Base-by-base conservation (phyloP, 2,888 invertebrate species). In the Heliconius hortense region DNA sequence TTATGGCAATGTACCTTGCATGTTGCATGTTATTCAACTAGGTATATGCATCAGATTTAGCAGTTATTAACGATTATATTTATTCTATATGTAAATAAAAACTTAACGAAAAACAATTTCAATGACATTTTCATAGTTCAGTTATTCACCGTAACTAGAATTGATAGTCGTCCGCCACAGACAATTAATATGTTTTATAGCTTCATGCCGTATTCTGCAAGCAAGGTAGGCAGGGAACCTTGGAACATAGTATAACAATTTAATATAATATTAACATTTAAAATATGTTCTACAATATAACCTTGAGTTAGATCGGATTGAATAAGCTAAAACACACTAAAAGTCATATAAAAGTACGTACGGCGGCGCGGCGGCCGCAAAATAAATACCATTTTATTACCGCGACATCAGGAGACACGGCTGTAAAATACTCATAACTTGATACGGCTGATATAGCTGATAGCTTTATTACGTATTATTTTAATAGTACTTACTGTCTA, bases 331-430 rank as follows among this genome's bases (percentile, higher is more conserved):
- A 56, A 21, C 26, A 69, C 28, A 71, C 56, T 66, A 56, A 75
- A 75, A 56, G 26, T 70, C 64, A 71, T 59, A 63, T 56, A 74
- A 71, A 59, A 13, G 43, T 74, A 66, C n/a, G 73, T 43, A 60
- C 74, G 26, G 53, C 63, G 31, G 48, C 35, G 73, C 63, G 31
- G 48, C 35, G 70, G 76, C 48, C 73, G 31, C 70, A 59, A 70
- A 71, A 73, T 76, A 67, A 76, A 76, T 70, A 75, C 24, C 43
- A 59, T 76, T 76, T 76, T 73, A 73, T 64, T 70, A 28, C 76
- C 18, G 62, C 15, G 64, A 66, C 73, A 43, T 67, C 48, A 39
- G 59, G 24, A 24, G 39, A 39, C 63, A 28, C 28, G 71, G 43
- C n/a, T 64, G 66, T 75, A 71, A 75, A 75, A 72, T 72, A 28